Conservation (phyloP, 1,140 invertebrate species). For the Bradysia coprophila region DNA sequence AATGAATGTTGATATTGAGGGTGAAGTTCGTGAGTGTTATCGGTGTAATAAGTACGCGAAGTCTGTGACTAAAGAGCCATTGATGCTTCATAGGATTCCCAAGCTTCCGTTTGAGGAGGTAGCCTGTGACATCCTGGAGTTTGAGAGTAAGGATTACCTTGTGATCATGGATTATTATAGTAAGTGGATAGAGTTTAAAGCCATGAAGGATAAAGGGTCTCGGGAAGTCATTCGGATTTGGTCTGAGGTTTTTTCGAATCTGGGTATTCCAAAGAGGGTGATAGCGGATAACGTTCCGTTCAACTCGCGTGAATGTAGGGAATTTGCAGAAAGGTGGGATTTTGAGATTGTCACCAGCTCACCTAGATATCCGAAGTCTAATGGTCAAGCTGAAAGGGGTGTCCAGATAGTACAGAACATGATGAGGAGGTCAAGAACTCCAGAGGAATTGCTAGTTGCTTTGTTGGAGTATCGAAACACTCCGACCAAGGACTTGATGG, state of each 20-base stretch:
- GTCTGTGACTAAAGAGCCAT: conserved; percentile 12
- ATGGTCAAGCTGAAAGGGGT: conserved; percentile 13
- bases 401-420: conserved; percentile 12
- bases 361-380: conserved; percentile 12
- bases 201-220: conserved; percentile 9
- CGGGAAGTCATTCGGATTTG: conserved; percentile 8
- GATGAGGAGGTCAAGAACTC: conserved; percentile 9
- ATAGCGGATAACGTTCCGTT: conserved; percentile 13
- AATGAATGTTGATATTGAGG: conserved; percentile 16
- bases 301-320: conserved; percentile 8
- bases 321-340: conserved; percentile 10
- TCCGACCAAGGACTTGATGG: conserved; percentile 4
- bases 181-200: conserved; percentile 14
- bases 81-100: conserved; percentile 11
- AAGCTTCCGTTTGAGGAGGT: conserved; percentile 12
- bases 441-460: conserved; percentile 5
- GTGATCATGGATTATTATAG: conserved; percentile 14
- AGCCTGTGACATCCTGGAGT: no score
- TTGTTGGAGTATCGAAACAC: conserved; percentile 5
- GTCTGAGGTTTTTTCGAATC: conserved; percentile 10
- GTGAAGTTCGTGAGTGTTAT: conserved; percentile 10
- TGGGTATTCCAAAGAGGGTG: conserved; percentile 12
- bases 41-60: conserved; percentile 13
- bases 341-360: conserved; percentile 10
- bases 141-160: conserved; percentile 8